A percentile compares a stretch with the other conserved stretches of the same genome.
Conservation (phyloP, 2,113 vertebrate genomes). For the Phalacrocorax brasilianus region DNA sequence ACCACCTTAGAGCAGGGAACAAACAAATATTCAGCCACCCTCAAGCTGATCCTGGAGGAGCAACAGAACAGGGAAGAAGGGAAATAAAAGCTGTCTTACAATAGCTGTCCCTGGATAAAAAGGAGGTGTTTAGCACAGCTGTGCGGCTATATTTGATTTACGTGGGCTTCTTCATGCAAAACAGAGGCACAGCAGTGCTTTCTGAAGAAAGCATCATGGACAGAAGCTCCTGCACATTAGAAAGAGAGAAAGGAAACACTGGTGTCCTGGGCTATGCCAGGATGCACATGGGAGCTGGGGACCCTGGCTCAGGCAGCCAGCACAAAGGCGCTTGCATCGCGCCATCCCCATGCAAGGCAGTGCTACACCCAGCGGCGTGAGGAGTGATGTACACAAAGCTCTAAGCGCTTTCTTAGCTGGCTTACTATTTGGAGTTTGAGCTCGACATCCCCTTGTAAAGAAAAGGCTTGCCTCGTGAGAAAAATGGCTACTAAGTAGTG, state of each 20-base stretch:
- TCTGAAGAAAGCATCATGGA: neutral
- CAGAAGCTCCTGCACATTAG: neutral
- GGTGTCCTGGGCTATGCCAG: neutral
- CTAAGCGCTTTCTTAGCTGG: neutral
- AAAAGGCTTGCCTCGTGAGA: neutral
- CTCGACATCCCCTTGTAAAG: neutral
- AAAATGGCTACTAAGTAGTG: neutral
- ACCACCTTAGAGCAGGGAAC: neutral
- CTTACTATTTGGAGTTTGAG: neutral
- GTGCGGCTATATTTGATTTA: neutral
- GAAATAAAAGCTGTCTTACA: neutral
- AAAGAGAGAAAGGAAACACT: neutral
- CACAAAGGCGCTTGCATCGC: rapidly evolving
- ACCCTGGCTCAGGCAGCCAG: neutral
- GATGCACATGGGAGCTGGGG: rapidly evolving
- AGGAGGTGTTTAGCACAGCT: neutral
- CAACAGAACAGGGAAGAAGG: neutral
- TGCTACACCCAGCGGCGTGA: rapidly evolving
- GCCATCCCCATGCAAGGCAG: neutral
- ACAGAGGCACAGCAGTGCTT: neutral
- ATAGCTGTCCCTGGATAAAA: neutral
- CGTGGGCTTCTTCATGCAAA: neutral
- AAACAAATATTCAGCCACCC: neutral
- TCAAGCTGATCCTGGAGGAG: neutral
- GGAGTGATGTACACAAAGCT: neutral